Evolutionary conservation across 2,797 vertebrate species (phyloP).

Genomic region (Zenarchopterus dispar): DNA sequence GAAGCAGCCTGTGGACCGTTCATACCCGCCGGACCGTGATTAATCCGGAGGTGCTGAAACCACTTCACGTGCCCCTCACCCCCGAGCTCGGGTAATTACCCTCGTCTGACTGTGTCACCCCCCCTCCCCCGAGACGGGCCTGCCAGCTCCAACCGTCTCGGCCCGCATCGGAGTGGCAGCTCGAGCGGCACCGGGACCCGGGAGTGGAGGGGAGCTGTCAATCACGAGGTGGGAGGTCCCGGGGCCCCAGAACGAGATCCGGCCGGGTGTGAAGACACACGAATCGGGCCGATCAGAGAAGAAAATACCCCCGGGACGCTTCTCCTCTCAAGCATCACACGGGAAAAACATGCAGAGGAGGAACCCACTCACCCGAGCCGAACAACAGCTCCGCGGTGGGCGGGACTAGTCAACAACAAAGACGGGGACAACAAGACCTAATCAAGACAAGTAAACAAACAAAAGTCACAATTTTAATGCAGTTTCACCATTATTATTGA

Average conservation of each 20-base stretch:
- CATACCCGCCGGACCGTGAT: slow-evolving; percentile 54
- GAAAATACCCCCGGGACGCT: slow-evolving; percentile 18
- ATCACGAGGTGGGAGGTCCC: slow-evolving; percentile 44
- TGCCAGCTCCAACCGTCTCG: slow-evolving; percentile 18
- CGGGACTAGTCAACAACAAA: background rate
- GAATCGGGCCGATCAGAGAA: slow-evolving; percentile 35
- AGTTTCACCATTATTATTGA: too few relatives aligned
- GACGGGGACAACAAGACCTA: too few relatives aligned
- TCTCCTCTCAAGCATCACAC: slow-evolving; percentile 32
- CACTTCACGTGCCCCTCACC: slow-evolving; percentile 50
- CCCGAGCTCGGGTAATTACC: slow-evolving; percentile 59
- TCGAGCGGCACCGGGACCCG: slow-evolving; percentile 12
- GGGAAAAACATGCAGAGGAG: slow-evolving; percentile 29
- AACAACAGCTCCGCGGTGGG: background rate
- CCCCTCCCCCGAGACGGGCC: slow-evolving; percentile 39
- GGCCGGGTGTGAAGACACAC: slow-evolving; percentile 38
- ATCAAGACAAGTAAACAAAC: too few relatives aligned
- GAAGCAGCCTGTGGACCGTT: slow-evolving; percentile 49
- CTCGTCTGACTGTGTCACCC: slow-evolving; percentile 32
- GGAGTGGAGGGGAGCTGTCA: slow-evolving; percentile 61
- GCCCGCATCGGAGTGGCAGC: slow-evolving; percentile 21
- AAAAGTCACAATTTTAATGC: too few relatives aligned
- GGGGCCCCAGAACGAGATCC: slow-evolving; percentile 41
- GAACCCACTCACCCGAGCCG: background rate
- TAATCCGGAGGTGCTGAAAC: slow-evolving; percentile 69